A percentile compares a stretch with the other conserved stretches of the same genome.
phyloP scores from a whole-genome alignment of 2,888 invertebrate species.

The Agrochola circellaris region DNA sequence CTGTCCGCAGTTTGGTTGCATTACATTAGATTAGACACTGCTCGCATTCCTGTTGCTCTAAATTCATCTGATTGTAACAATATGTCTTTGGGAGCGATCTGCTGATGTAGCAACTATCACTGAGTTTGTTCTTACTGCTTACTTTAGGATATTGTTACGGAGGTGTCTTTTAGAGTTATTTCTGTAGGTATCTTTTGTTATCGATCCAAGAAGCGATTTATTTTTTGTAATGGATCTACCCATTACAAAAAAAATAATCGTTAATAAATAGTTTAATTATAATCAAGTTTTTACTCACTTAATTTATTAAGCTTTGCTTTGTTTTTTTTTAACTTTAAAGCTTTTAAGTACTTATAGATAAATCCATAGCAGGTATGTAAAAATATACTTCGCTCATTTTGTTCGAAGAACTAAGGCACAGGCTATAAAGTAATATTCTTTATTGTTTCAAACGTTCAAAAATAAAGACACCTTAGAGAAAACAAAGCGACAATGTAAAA shows the following conservation, averaged over 20 bases:
- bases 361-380: neutral
- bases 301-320: too few species aligned
- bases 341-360: neutral
- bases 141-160: constrained; percentile 6
- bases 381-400: neutral
- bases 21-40: constrained; percentile 87
- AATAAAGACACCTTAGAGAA: neutral
- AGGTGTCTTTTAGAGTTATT: neutral
- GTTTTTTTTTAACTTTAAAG: neutral
- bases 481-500: constrained; percentile 22
- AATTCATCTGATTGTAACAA: constrained; percentile 66
- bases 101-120: constrained; percentile 8
- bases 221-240: neutral
- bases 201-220: neutral
- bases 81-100: constrained; percentile 51
- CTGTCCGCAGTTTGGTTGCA: constrained; percentile 82
- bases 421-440: neutral
- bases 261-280: neutral
- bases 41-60: constrained; percentile 80
- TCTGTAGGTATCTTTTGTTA: neutral
- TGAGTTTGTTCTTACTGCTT: constrained; percentile 12
- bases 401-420: neutral
- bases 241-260: too few species aligned
- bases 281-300: neutral
- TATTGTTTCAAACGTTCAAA: neutral